Evolutionary conservation across 2,797 vertebrate genomes (phyloP).

Genomic region (Sparus aurata): DNA sequence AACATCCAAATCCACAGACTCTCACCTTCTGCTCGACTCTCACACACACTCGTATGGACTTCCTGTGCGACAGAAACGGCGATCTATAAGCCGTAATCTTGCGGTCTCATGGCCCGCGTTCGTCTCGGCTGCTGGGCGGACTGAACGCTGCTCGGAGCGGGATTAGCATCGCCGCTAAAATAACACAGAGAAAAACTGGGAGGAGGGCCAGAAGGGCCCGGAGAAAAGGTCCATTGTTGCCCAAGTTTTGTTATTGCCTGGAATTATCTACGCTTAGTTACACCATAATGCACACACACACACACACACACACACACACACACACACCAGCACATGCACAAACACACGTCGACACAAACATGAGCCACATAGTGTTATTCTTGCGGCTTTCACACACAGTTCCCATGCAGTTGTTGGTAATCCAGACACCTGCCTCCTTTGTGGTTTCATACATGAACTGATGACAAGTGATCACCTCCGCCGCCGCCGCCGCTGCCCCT

Average conservation of each 20-base stretch:
- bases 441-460: constrained; percentile 19
- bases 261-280: constrained; percentile 77
- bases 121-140: constrained; percentile 30
- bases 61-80: constrained; percentile 20
- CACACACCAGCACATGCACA: constrained; percentile 33
- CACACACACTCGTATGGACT: constrained; percentile 17
- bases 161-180: constrained; percentile 81
- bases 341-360: constrained; percentile 42
- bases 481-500: constrained; percentile 12
- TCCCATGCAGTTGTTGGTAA: constrained; percentile 40
- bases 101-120: constrained; percentile 58
- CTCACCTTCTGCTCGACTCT: constrained; percentile 9
- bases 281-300: constrained; percentile 59
- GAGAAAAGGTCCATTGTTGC: constrained; percentile 82
- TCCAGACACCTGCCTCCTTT: constrained; percentile 34
- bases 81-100: constrained; percentile 61
- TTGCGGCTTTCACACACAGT: constrained; percentile 30
- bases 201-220: constrained; percentile 54
- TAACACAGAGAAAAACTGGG: constrained; percentile 71
- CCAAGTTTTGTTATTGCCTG: constrained; percentile 72
- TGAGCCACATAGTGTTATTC: background rate
- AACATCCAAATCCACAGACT: constrained; percentile 2
- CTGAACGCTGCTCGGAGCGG: constrained; percentile 53
- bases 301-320: constrained; percentile 32
- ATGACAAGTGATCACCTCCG: constrained; percentile 28